These are phyloP conservation scores for Petaurus breviceps DNA, from an alignment of 2,113 vertebrate genomes.

Conservation along the genomic window DNA sequence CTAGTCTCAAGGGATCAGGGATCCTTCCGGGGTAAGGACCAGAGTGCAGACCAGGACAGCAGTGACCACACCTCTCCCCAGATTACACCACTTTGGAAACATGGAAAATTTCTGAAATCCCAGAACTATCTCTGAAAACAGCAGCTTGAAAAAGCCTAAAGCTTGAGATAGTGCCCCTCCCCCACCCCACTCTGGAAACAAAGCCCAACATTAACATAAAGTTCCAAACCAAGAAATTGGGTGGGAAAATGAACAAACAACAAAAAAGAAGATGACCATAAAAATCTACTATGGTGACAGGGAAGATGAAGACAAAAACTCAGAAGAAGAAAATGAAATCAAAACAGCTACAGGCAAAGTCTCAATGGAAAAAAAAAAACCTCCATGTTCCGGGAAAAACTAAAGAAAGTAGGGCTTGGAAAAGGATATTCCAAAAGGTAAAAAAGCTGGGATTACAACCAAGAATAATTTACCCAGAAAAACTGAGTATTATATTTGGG, in stretches of 20 bases:
- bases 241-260: neutral
- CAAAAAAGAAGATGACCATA: neutral
- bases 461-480: neutral
- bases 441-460: neutral
- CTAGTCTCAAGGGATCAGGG: neutral
- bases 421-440: neutral
- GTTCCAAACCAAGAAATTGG: neutral
- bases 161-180: neutral
- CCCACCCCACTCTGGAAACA: neutral
- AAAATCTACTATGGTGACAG: neutral
- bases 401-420: neutral
- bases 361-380: neutral
- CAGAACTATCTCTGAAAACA: neutral
- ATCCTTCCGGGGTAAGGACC: neutral
- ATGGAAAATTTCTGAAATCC: neutral
- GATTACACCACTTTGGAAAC: neutral
- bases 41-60: neutral
- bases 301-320: neutral
- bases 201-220: neutral
- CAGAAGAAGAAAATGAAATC: neutral
- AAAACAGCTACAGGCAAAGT: neutral
- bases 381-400: neutral
- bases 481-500: too few species aligned
- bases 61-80: neutral
- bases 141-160: neutral